Evolutionary conservation across 2,113 vertebrate genomes (phyloP).

Genomic region (Onychostruthus taczanowskii): DNA sequence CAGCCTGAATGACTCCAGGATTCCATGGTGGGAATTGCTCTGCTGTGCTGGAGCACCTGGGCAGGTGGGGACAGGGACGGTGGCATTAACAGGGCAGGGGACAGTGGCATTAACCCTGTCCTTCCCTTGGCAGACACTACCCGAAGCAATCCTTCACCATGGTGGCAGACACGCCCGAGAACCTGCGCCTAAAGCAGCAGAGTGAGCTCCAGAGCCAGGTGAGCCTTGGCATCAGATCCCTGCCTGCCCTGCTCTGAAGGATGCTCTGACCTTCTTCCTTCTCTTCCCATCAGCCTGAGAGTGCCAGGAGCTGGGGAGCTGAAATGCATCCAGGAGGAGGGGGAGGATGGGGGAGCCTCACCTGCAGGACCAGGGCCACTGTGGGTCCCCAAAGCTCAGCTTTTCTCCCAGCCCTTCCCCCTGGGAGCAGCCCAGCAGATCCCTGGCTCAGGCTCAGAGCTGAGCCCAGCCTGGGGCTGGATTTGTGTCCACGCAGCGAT

Average conservation of each 20-base stretch:
- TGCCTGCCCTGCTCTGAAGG: neutral
- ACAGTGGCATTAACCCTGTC: neutral
- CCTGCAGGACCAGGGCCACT: neutral
- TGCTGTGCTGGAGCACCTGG: neutral
- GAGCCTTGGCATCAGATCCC: neutral
- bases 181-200: conserved; percentile 96
- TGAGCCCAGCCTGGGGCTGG: neutral
- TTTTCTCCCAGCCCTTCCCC: neutral
- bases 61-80: neutral
- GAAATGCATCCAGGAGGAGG: neutral
- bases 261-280: neutral
- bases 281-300: neutral
- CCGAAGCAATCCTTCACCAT: conserved; percentile 94
- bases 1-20: neutral
- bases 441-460: neutral
- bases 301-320: neutral
- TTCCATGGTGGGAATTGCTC: neutral
- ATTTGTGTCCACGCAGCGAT: neutral
- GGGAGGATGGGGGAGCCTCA: neutral
- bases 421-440: neutral
- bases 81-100: neutral
- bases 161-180: conserved; percentile 96
- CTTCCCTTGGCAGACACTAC: conserved; percentile 85
- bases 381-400: neutral
- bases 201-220: conserved; percentile 97